A percentile compares a stretch with the other conserved stretches of the same genome.
phyloP scores from a whole-genome alignment of 2,797 vertebrate species.

The Artibeus jamaicensis region DNA sequence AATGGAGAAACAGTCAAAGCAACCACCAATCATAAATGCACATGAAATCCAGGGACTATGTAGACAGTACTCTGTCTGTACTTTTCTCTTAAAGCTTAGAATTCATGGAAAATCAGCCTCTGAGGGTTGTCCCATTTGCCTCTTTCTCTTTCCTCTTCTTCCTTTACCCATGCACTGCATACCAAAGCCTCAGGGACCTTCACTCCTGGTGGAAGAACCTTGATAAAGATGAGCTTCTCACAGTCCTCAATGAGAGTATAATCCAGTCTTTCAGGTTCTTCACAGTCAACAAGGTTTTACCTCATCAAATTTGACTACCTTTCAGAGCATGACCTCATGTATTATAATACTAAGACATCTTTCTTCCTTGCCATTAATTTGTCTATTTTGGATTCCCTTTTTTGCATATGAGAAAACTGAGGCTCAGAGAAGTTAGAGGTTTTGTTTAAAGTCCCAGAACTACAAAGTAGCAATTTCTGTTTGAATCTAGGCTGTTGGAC shows the following conservation, averaged over 20 bases:
- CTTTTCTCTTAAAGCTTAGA: background rate
- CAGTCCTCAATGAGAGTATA: background rate
- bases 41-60: background rate
- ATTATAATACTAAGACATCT: background rate
- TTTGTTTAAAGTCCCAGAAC: background rate
- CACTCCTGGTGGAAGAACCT: background rate
- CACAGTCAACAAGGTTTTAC: background rate
- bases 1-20: background rate
- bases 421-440: background rate
- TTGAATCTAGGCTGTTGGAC: background rate
- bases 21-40: background rate
- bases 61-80: rapidly evolving
- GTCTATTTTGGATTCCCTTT: background rate
- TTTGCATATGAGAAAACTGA: background rate
- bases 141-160: background rate
- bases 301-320: background rate
- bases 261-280: background rate
- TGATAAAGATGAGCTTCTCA: background rate
- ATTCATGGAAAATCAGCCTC: background rate
- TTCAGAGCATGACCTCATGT: background rate
- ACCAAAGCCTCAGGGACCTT: background rate
- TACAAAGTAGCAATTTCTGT: background rate
- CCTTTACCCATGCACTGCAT: background rate
- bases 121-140: rapidly evolving
- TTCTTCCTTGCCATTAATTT: background rate